Percentiles rank a stretch among this genome's conserved stretches.
Evolutionary conservation across 1,140 invertebrate species (phyloP).

Genomic region (Dendroctonus valens): DNA sequence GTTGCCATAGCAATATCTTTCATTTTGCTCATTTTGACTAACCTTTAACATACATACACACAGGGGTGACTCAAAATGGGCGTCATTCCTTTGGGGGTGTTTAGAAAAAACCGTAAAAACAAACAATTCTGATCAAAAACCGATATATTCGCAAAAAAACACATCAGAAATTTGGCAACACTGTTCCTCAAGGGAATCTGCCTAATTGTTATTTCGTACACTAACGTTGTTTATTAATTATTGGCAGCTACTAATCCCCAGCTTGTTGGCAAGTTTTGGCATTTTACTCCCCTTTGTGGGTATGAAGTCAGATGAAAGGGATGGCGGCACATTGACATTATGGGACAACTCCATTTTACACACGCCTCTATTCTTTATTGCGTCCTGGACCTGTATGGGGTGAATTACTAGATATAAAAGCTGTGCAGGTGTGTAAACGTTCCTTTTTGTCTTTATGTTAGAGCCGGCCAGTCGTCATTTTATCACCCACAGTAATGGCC

Average conservation of each 20-base stretch:
- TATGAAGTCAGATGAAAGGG: constrained; percentile 28
- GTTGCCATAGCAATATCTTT: constrained; percentile 27
- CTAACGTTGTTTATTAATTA: neutral
- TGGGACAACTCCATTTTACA: constrained; percentile 42
- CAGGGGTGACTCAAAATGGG: constrained; percentile 35
- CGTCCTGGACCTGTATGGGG: constrained; percentile 39
- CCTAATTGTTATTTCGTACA: neutral
- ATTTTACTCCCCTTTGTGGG: constrained; percentile 40
- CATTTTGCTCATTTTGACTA: neutral
- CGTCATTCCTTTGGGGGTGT: neutral
- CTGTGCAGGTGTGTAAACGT: neutral
- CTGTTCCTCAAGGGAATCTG: no score
- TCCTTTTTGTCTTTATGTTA: constrained; percentile 27
- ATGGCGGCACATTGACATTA: constrained; percentile 29
- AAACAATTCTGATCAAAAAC: neutral
- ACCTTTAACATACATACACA: constrained; percentile 9
- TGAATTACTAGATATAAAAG: constrained; percentile 22
- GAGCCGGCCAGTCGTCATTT: constrained; percentile 40
- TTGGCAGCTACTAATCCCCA: constrained; percentile 43
- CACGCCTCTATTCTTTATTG: constrained; percentile 40
- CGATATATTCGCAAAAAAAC: neutral
- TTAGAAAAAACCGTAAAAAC: neutral
- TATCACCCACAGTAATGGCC: constrained; percentile 44
- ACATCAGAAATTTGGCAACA: no score
- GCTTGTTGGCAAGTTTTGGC: constrained; percentile 41